Evolutionary conservation across 2,113 vertebrate genomes (phyloP).

Genomic region (Entelurus aequoreus): DNA sequence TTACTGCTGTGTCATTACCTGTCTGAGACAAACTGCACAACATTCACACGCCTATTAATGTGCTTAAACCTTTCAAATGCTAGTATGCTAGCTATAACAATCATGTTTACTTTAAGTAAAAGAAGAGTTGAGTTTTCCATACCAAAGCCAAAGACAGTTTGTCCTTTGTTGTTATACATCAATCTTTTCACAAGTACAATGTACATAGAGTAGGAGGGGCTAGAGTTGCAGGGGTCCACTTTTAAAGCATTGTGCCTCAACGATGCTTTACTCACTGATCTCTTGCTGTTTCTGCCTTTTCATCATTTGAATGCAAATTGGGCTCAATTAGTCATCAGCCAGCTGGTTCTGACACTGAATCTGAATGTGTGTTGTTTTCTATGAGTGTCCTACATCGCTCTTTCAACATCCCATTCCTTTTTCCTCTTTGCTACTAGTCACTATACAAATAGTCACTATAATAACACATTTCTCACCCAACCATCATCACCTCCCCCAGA

Average conservation of each 20-base stretch:
- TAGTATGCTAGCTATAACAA: too few relatives aligned
- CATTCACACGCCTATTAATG: too few relatives aligned
- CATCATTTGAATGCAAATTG: conserved; percentile 23
- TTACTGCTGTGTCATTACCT: too few relatives aligned
- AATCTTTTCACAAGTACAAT: conserved; percentile 11
- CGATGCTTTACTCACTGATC: not conserved
- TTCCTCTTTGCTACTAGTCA: not conserved
- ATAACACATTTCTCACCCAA: not conserved
- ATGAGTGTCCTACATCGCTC: conserved; percentile 8
- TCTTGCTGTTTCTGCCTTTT: conserved; percentile 28
- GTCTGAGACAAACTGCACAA: too few relatives aligned
- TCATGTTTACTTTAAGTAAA: too few relatives aligned
- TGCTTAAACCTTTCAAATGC: too few relatives aligned
- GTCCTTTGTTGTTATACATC: conserved; percentile 26
- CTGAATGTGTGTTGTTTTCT: conserved; percentile 30
- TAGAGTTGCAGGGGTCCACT: conserved; percentile 10
- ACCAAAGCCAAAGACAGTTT: not conserved
- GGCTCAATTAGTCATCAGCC: conserved; percentile 51
- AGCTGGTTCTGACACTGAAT: conserved; percentile 46
- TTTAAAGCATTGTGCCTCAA: conserved; percentile 11
- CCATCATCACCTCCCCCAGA: not conserved
- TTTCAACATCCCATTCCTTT: not conserved
- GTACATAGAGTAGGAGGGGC: conserved; percentile 13
- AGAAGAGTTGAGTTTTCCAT: too few relatives aligned
- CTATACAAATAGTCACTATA: too few relatives aligned